phyloP scores from a whole-genome alignment of 2,113 vertebrate species.

The Brachirus orientalis region DNA sequence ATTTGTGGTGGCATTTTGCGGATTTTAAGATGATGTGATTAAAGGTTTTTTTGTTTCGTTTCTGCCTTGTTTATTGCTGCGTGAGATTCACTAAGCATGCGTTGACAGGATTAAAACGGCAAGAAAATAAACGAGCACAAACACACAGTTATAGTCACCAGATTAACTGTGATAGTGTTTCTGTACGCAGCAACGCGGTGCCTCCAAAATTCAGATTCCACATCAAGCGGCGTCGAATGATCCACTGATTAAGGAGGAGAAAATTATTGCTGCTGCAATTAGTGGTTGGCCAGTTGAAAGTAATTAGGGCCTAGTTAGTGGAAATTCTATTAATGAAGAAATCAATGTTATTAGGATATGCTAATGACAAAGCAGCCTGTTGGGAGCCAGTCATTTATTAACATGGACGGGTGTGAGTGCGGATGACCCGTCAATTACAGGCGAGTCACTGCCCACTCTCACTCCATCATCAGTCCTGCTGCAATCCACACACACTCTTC shows the following conservation, averaged over 20 bases:
- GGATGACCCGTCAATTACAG: slow-evolving; percentile 69
- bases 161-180: too few species aligned
- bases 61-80: too few species aligned
- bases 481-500: too few species aligned
- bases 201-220: slow-evolving; percentile 34
- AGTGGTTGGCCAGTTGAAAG: slow-evolving; percentile 76
- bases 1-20: too few species aligned
- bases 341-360: slow-evolving; percentile 85
- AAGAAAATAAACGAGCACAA: too few species aligned
- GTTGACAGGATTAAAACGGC: too few species aligned
- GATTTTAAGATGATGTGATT: too few species aligned
- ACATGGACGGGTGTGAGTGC: slow-evolving; percentile 52
- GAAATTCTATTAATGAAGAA: slow-evolving; percentile 85
- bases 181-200: too few species aligned
- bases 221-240: slow-evolving; percentile 61
- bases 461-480: slow-evolving; percentile 55
- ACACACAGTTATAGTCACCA: too few species aligned
- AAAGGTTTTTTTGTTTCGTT: too few species aligned
- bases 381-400: slow-evolving; percentile 78
- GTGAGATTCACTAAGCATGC: too few species aligned
- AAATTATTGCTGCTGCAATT: slow-evolving; percentile 73
- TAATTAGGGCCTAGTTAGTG: slow-evolving; percentile 84
- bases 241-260: slow-evolving; percentile 58
- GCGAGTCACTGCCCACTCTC: slow-evolving; percentile 49
- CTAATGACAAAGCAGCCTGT: slow-evolving; percentile 76